A percentile compares a stretch with the other conserved stretches of the same genome.
These are phyloP conservation scores for Sarcophaga carnaria DNA, from an alignment of 2,888 invertebrate genomes.

Conservation along the genomic window DNA sequence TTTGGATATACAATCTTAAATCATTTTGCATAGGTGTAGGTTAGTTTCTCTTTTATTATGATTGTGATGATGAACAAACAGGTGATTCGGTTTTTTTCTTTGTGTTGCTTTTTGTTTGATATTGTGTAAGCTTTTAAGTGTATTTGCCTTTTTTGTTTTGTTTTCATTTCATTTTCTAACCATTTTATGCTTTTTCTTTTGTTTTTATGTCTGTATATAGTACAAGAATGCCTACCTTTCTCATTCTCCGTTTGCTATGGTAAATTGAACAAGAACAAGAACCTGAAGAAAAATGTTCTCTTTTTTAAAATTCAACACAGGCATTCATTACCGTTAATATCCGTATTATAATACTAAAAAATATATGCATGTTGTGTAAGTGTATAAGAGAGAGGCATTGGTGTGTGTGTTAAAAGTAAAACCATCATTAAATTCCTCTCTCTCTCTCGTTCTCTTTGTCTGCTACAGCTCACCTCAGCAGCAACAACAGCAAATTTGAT, in stretches of 20 bases:
- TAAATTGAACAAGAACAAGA: conserved; percentile 52
- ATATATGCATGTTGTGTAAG: conserved; percentile 28
- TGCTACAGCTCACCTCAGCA: background rate
- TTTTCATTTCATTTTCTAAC: conserved; percentile 14
- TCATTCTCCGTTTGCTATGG: conserved; percentile 31
- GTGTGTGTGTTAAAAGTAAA: background rate
- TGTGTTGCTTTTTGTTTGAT: conserved; percentile 29
- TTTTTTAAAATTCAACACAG: conserved; percentile 26
- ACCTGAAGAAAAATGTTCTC: conserved; percentile 30
- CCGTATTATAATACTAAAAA: conserved; percentile 20
- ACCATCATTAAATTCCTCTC: background rate
- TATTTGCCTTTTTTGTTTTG: conserved; percentile 9
- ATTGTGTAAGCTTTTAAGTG: conserved; percentile 12
- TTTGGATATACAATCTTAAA: background rate
- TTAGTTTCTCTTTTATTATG: conserved; percentile 38
- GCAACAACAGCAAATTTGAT: background rate
- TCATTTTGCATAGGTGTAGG: conserved; percentile 40
- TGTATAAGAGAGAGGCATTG: background rate
- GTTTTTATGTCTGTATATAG: background rate
- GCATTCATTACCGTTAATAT: conserved; percentile 43
- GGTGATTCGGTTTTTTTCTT: background rate
- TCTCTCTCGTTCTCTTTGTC: background rate
- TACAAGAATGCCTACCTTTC: background rate
- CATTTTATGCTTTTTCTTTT: conserved; percentile 18
- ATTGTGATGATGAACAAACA: background rate